Evolutionary conservation across 1,140 invertebrate genomes (phyloP).

Genomic region (Ooceraea biroi): DNA sequence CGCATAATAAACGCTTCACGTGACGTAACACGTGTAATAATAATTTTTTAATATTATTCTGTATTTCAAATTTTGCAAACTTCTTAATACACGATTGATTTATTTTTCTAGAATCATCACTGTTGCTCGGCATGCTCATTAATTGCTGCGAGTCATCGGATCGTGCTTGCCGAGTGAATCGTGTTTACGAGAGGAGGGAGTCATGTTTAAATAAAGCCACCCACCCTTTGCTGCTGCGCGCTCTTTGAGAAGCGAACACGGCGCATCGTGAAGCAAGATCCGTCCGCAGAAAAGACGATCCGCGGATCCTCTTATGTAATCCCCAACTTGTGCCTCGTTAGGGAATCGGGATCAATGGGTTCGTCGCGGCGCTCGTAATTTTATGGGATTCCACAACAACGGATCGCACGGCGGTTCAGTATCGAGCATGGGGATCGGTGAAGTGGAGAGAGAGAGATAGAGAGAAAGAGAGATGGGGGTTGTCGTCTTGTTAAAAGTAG

Average conservation of each 20-base stretch:
- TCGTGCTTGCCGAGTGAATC: not conserved
- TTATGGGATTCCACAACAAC: conserved; percentile 78
- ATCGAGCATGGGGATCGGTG: conserved; percentile 75
- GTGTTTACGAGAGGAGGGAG: not conserved
- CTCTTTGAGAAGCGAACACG: conserved; percentile 26
- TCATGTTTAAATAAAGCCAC: conserved; percentile 32
- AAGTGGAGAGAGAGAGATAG: conserved; percentile 64
- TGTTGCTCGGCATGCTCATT: not conserved
- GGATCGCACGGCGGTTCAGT: conserved; percentile 62
- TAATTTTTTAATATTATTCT: not conserved
- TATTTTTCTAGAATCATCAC: no score
- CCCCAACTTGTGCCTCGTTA: conserved; percentile 67
- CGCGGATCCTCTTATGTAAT: conserved; percentile 65
- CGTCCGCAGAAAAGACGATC: conserved; percentile 73
- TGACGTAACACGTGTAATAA: not conserved
- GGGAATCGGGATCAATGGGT: conserved; percentile 80
- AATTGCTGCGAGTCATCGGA: not conserved
- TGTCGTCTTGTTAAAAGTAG: conserved; percentile 82
- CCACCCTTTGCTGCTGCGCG: not conserved
- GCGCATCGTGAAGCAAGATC: conserved; percentile 51
- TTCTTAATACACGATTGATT: not conserved
- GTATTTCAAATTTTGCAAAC: not conserved
- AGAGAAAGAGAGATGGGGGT: conserved; percentile 44
- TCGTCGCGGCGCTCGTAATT: conserved; percentile 80
- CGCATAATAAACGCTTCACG: not conserved